Percentiles rank a stretch among this genome's conserved stretches.
These are phyloP conservation scores for fruit fly (Drosophila melanogaster) DNA, from an alignment of 1,140 invertebrate genomes.

Conservation along the genomic window DNA sequence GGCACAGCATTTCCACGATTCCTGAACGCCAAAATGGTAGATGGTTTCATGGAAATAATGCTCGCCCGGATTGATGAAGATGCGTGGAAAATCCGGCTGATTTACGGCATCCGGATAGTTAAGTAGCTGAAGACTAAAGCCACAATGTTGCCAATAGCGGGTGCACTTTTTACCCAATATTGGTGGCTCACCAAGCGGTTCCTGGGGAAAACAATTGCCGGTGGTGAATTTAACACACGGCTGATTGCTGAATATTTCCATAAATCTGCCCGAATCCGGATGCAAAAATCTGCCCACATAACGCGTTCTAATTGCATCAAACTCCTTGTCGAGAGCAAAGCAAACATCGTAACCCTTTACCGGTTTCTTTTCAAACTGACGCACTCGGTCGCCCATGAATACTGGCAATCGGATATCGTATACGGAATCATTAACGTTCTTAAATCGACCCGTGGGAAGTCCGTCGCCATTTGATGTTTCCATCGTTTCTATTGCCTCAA, in stretches of 20 bases:
- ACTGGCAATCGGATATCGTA: slow-evolving; percentile 89
- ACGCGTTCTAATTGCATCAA: slow-evolving; percentile 39
- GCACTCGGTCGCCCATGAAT: slow-evolving; percentile 85
- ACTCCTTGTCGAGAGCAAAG: slow-evolving; percentile 87
- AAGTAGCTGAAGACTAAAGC: slow-evolving; percentile 23
- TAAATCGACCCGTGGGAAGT: slow-evolving; percentile 92
- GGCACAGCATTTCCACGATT: slow-evolving; percentile 30
- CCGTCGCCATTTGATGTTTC: slow-evolving; percentile 87
- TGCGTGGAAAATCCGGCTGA: slow-evolving; percentile 85
- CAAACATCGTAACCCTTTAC: slow-evolving; percentile 90
- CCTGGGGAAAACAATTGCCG: slow-evolving; percentile 88
- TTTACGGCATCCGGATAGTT: slow-evolving; percentile 90
- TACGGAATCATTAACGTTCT: slow-evolving; percentile 87
- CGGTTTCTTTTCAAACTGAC: slow-evolving; percentile 73
- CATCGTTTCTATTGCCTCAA: slow-evolving; percentile 91
- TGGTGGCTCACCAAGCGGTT: slow-evolving; percentile 68
- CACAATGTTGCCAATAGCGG: slow-evolving; percentile 78
- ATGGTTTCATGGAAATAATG: slow-evolving; percentile 87
- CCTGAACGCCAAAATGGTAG: slow-evolving; percentile 23
- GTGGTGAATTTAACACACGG: slow-evolving; percentile 96
- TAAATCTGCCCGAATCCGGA: slow-evolving; percentile 86
- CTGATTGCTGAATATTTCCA: slow-evolving; percentile 93
- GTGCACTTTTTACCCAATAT: slow-evolving; percentile 89
- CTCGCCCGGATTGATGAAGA: slow-evolving; percentile 88
- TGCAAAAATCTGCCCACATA: slow-evolving; percentile 57